These are phyloP conservation scores for Euglossa dilemma DNA, from an alignment of 1,140 invertebrate genomes.

Conservation along the genomic window DNA sequence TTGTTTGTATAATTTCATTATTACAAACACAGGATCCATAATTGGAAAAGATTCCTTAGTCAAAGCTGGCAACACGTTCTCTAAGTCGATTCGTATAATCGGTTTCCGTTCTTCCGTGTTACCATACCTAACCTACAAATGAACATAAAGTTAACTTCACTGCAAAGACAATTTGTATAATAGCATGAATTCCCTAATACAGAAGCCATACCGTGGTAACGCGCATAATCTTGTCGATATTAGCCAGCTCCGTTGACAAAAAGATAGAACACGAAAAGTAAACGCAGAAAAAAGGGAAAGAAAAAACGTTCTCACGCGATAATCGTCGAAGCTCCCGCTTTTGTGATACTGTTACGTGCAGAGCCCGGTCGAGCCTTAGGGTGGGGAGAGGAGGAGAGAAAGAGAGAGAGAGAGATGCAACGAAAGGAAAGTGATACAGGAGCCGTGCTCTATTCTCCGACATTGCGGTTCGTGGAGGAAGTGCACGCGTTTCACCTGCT, in stretches of 20 bases:
- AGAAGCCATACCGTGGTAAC: no score
- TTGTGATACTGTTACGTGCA: slow-evolving; percentile 9
- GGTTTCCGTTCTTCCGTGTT: no score
- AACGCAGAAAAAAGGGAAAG: background rate
- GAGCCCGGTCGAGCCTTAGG: no score
- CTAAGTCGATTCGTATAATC: no score
- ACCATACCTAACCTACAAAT: background rate
- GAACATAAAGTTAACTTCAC: background rate
- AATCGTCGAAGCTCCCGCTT: slow-evolving; percentile 24
- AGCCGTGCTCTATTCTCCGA: slow-evolving; percentile 69
- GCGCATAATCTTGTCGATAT: background rate
- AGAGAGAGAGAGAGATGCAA: slow-evolving; percentile 21
- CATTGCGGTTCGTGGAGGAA: slow-evolving; percentile 66
- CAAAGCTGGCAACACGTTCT: no score
- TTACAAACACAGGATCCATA: no score
- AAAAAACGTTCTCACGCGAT: slow-evolving; percentile 23
- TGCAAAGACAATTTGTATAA: background rate
- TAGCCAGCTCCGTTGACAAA: background rate
- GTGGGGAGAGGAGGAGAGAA: slow-evolving; percentile 24
- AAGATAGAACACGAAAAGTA: no score
- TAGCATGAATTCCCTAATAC: no score
- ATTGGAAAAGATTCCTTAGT: no score
- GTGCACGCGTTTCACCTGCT: slow-evolving; percentile 75
- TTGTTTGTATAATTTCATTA: no score
- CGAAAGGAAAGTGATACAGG: slow-evolving; percentile 64